A percentile compares a stretch with the other conserved stretches of the same genome.
Conservation (phyloP, 2,797 vertebrate species). For the Fringilla coelebs region DNA sequence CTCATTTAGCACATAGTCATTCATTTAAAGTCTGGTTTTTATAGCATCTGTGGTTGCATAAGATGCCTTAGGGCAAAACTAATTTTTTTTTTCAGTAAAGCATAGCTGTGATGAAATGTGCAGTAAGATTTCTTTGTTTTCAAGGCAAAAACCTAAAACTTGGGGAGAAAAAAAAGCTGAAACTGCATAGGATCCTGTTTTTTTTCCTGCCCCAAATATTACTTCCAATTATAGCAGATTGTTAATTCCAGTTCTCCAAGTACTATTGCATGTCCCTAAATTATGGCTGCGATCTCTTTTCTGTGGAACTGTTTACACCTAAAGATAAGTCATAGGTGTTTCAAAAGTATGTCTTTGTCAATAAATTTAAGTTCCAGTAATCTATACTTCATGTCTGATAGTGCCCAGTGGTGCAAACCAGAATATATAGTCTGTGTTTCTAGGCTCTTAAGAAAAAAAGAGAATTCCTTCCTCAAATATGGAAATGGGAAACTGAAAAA, state of each 20-base stretch:
- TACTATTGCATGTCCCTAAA: not conserved
- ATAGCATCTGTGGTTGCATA: not conserved
- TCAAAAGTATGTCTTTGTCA: not conserved
- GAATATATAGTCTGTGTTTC: not conserved
- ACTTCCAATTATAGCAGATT: not conserved
- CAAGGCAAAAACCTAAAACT: not conserved
- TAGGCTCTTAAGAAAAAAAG: not conserved
- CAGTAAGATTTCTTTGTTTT: not conserved
- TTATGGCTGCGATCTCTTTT: not conserved
- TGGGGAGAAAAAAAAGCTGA: not conserved
- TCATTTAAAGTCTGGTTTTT: conserved; percentile 38
- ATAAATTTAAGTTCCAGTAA: not conserved
- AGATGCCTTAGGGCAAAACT: not conserved
- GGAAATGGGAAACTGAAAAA: not conserved
- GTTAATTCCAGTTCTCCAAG: not conserved
- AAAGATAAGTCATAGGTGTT: not conserved
- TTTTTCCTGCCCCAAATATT: not conserved
- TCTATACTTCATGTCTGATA: not conserved
- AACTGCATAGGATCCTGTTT: not conserved
- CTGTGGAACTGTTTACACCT: not conserved
- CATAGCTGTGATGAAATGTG: not conserved
- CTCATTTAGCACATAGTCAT: conserved; percentile 50
- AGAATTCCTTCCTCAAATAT: not conserved
- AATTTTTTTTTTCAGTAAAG: not conserved
- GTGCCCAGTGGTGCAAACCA: not conserved